Base-by-base conservation (phyloP, 2,797 vertebrate species). In the Sebastiscus albofasciatus region DNA sequence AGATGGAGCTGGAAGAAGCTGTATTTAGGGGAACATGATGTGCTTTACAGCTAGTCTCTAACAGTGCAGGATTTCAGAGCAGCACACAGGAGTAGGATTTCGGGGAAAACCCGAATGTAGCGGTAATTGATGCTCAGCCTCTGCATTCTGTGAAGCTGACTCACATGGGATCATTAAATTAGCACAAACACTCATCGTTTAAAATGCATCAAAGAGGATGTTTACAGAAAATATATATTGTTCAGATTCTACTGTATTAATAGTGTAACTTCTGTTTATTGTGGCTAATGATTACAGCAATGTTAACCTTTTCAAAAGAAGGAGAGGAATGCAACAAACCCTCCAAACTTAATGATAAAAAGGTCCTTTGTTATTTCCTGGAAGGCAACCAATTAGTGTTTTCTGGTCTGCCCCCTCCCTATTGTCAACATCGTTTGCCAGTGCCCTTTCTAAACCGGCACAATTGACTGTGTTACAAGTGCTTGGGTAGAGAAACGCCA, bases 31-130 rank as follows among this genome's bases (percentile, higher is more conserved):
- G 58, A 72, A 79, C 68, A 56, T 1, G 6, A 3, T 61, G 77
- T 84, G 52, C 22, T 83, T 72, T 8, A 22, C 36, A 42, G 69
- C 34, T 18, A 1, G 13, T 31, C 31, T 71, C 60, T 55, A 49
- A 55, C 26, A 65, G 61, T 24, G 65, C 24, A 14, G 39, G 24
- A 64, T 79, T 77, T 72, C 10, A 24, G 55, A 74, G 49, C 27
- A 55, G 70, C 64, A 61, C 31, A 34, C 18, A 27, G 33, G 52
- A 6, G 29, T 9, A 39, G 83, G 26, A 26, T 79, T 83, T 85
- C 14, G 0, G 70, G 80, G 84, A 85, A 54, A 89, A 79, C 64
- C 75, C 67, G 62, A 56, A 80, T 58, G 42, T 42, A 11, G 74
- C n/a, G 0, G 29, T 67, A 68, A 85, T 80, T 60, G 70, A 33